These are phyloP conservation scores for Sebastes dallii DNA, from an alignment of 2,797 vertebrate species.

Conservation along the genomic window DNA sequence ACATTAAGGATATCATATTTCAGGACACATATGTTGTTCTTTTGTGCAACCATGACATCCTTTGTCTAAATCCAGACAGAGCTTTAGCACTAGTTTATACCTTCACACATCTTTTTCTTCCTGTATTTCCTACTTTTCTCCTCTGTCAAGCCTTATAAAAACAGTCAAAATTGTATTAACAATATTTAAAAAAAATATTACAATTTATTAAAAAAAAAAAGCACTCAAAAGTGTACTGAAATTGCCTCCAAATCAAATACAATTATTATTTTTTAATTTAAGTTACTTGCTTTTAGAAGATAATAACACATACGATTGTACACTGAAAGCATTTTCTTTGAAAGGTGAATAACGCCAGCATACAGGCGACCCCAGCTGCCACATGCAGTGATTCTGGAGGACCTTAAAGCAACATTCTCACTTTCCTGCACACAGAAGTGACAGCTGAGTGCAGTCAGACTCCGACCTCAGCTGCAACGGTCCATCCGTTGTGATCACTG, in stretches of 20 bases:
- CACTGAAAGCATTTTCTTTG: background rate
- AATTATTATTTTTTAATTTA: background rate
- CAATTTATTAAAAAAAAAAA: no score
- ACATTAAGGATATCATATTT: slow-evolving; percentile 7
- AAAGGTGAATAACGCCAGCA: background rate
- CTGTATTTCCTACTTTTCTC: background rate
- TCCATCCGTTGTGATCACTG: slow-evolving; percentile 16
- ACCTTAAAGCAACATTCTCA: slow-evolving; percentile 21
- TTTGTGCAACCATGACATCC: background rate
- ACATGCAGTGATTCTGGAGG: background rate
- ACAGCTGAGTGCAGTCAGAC: slow-evolving; percentile 25
- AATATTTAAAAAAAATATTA: background rate
- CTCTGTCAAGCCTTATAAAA: background rate
- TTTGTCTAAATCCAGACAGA: background rate
- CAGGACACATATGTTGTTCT: background rate
- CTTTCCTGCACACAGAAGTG: slow-evolving; percentile 5
- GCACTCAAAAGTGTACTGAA: background rate
- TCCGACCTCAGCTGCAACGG: slow-evolving; percentile 8
- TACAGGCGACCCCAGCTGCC: slow-evolving; percentile 1
- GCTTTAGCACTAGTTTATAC: background rate
- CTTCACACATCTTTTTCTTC: background rate
- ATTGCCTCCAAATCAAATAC: background rate
- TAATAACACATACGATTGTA: background rate
- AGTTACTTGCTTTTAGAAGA: background rate
- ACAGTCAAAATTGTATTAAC: background rate